Evolutionary conservation across 2,797 vertebrate species (phyloP).

Genomic region (Acipenser oxyrinchus): DNA sequence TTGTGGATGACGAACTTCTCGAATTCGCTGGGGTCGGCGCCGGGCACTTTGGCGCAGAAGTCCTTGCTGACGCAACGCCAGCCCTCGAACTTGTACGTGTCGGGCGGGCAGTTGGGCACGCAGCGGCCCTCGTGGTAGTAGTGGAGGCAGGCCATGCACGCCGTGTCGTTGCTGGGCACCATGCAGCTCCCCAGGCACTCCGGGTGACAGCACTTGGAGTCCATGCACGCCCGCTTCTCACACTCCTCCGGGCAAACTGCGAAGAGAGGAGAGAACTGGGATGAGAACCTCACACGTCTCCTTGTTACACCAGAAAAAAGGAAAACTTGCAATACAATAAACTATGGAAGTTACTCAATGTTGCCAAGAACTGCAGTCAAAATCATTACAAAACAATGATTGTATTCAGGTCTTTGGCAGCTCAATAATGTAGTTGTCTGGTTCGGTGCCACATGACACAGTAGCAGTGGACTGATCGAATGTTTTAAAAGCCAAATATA

Average conservation of each 20-base stretch:
- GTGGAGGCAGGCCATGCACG: constrained; percentile 85
- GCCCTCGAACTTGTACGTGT: constrained; percentile 89
- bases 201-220: constrained; percentile 81
- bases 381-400: no score
- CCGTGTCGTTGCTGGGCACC: constrained; percentile 65
- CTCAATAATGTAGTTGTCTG: no score
- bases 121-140: constrained; percentile 80
- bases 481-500: no score
- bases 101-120: constrained; percentile 73
- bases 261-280: constrained; percentile 26
- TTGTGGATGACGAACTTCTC: constrained; percentile 85
- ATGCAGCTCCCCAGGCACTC: constrained; percentile 91
- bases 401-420: no score
- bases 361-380: neutral
- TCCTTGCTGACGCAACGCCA: constrained; percentile 94
- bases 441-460: no score
- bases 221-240: constrained; percentile 74
- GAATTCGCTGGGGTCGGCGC: constrained; percentile 49
- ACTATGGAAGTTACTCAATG: neutral
- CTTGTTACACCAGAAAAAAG: constrained; percentile 22
- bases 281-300: constrained; percentile 26
- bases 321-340: constrained; percentile 1
- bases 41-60: constrained; percentile 74
- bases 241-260: constrained; percentile 82
- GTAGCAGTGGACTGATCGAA: no score